Evolutionary conservation across 1,140 invertebrate species (phyloP).

Genomic region (Nixonia krombeini): DNA sequence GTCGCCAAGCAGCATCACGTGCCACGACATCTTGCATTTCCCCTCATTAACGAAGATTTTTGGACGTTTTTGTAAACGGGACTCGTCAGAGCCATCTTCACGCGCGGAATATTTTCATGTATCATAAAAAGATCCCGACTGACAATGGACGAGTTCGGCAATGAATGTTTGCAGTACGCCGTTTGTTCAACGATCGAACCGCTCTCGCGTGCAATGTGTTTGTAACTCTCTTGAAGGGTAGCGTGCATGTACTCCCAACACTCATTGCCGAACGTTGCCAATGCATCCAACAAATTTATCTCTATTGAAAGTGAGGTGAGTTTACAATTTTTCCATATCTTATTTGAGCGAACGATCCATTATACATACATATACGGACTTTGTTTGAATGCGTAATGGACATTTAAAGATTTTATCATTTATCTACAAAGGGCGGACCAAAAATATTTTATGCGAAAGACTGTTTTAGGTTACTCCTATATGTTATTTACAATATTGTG

Average conservation of each 20-base stretch:
- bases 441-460: too few relatives aligned
- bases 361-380: too few relatives aligned
- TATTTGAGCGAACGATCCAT: too few relatives aligned
- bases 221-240: not conserved
- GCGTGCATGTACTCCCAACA: too few relatives aligned
- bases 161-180: not conserved
- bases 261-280: not conserved
- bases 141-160: not conserved
- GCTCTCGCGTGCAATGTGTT: not conserved
- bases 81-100: conserved; percentile 21
- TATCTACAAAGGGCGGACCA: too few relatives aligned
- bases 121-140: not conserved
- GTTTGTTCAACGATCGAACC: not conserved
- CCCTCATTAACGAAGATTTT: conserved; percentile 14
- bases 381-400: too few relatives aligned
- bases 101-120: conserved; percentile 28
- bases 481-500: too few relatives aligned
- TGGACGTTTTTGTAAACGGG: conserved; percentile 33
- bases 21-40: conserved; percentile 38
- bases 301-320: not conserved
- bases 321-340: not conserved
- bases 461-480: too few relatives aligned
- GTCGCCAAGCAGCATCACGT: conserved; percentile 15
- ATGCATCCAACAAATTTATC: not conserved
- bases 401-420: too few relatives aligned